Percentiles rank a stretch among this genome's conserved stretches.
Evolutionary conservation across 2,797 vertebrate genomes (phyloP).

Genomic region (Setipinna tenuifilis): DNA sequence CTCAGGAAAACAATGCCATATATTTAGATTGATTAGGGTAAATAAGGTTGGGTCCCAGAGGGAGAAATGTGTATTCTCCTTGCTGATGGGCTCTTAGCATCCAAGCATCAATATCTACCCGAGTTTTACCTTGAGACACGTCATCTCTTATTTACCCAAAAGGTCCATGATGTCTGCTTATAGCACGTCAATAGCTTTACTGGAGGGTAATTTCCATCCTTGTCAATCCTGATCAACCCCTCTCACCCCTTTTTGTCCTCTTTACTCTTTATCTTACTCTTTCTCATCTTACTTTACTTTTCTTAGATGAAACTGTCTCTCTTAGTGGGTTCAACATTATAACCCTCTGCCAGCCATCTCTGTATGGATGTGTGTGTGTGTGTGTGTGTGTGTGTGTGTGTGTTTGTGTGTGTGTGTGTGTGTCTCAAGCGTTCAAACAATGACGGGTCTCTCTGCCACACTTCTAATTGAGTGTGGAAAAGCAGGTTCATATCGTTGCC

Average conservation of each 20-base stretch:
- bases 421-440: too few relatives aligned
- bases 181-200: background rate
- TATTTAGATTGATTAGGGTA: constrained; percentile 3
- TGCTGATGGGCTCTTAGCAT: background rate
- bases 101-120: background rate
- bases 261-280: background rate
- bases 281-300: background rate
- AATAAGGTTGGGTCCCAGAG: background rate
- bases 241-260: background rate
- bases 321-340: background rate
- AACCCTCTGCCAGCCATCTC: background rate
- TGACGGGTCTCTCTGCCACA: too few relatives aligned
- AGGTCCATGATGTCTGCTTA: background rate
- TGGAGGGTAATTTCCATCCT: background rate
- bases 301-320: background rate
- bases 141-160: background rate
- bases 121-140: background rate
- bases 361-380: background rate
- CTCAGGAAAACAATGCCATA: background rate
- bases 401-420: background rate
- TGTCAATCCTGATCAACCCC: background rate
- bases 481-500: too few relatives aligned
- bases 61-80: background rate
- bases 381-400: background rate
- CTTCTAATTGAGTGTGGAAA: too few relatives aligned